These are phyloP conservation scores for Ptyas mucosa DNA, from an alignment of 2,113 vertebrate genomes.

Conservation along the genomic window DNA sequence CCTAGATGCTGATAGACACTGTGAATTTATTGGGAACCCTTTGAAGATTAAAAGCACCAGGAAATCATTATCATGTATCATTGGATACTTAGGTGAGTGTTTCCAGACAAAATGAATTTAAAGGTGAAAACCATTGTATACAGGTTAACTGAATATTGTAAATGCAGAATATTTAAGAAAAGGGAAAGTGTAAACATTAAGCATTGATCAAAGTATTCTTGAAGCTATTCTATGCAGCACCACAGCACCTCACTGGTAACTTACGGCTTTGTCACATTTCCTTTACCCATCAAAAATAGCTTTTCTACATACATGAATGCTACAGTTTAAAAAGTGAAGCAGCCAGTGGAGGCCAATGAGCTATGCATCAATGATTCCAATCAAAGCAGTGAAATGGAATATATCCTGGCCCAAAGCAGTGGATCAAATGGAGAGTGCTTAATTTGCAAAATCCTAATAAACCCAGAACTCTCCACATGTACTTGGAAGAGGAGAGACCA, in stretches of 20 bases:
- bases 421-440: background rate
- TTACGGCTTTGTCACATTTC: background rate
- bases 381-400: background rate
- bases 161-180: background rate
- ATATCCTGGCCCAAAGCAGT: background rate
- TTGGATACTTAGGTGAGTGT: slow-evolving; percentile 91
- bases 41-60: slow-evolving; percentile 86
- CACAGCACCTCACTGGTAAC: background rate
- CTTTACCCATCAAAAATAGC: background rate
- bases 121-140: background rate
- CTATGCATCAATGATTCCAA: background rate
- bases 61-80: slow-evolving; percentile 89
- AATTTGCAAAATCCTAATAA: background rate
- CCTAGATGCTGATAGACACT: slow-evolving; percentile 90
- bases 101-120: slow-evolving; percentile 4
- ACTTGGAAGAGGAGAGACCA: background rate
- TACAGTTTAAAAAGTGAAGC: background rate
- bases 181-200: background rate
- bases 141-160: background rate
- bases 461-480: background rate
- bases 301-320: background rate
- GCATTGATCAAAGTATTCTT: background rate
- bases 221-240: background rate
- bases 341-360: background rate
- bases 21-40: slow-evolving; percentile 83